Evolutionary conservation across 2,888 invertebrate species (phyloP).

Genomic region (Drosophila mercatorum): DNA sequence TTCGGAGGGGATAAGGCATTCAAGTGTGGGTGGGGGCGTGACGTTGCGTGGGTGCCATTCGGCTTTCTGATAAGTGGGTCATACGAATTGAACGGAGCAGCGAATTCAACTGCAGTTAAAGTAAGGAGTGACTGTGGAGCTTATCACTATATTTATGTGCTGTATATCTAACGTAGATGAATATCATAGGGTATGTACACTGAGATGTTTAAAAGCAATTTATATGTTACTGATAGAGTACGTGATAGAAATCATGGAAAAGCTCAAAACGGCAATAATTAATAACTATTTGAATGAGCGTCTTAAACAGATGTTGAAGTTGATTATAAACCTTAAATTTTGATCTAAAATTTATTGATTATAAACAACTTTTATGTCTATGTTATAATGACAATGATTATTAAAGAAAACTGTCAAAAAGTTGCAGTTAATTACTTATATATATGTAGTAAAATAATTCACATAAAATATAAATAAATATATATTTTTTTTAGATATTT

Average conservation of each 20-base stretch:
- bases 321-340: background rate
- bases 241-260: background rate
- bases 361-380: background rate
- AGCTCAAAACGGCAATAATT: background rate
- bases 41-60: slow-evolving; percentile 48
- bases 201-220: background rate
- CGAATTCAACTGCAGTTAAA: slow-evolving; percentile 10
- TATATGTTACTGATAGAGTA: background rate
- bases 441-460: too few relatives aligned
- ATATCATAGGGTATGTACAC: background rate
- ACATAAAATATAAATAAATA: too few relatives aligned
- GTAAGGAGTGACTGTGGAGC: background rate
- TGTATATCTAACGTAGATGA: background rate
- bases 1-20: background rate
- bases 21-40: slow-evolving; percentile 4
- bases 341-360: background rate
- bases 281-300: background rate
- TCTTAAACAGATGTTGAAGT: background rate
- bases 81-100: slow-evolving; percentile 20
- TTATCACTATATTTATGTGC: slow-evolving; percentile 5
- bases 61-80: slow-evolving; percentile 59
- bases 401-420: too few relatives aligned
- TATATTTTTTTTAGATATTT: too few relatives aligned
- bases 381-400: too few relatives aligned
- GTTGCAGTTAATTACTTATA: too few relatives aligned